These are phyloP conservation scores for Salminus brasiliensis DNA, from an alignment of 2,113 vertebrate genomes.

Conservation along the genomic window DNA sequence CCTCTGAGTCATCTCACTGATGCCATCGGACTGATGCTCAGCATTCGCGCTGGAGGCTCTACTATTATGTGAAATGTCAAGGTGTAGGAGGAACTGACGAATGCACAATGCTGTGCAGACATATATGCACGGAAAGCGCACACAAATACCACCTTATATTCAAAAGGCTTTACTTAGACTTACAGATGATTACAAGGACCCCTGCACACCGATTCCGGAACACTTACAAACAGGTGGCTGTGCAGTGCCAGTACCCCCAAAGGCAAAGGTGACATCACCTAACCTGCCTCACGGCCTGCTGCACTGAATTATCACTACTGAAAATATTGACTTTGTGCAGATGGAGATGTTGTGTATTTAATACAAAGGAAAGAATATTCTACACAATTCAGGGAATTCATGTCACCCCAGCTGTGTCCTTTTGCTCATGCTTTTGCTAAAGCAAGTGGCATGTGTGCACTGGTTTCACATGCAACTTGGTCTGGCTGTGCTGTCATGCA, in stretches of 20 bases:
- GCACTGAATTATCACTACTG: neutral
- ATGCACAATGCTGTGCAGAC: slow-evolving; percentile 35
- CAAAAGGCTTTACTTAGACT: neutral
- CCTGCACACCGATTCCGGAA: neutral
- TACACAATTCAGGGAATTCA: neutral
- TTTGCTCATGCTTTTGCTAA: neutral
- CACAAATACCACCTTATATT: slow-evolving; percentile 30
- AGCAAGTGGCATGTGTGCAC: neutral
- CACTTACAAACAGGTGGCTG: neutral
- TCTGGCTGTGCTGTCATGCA: neutral
- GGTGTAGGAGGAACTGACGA: slow-evolving; percentile 46
- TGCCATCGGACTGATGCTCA: slow-evolving; percentile 39
- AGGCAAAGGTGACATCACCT: neutral
- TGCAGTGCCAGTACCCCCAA: neutral
- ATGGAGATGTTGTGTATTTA: neutral
- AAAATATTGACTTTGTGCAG: neutral
- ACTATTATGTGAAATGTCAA: slow-evolving; percentile 53
- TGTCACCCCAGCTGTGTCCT: neutral
- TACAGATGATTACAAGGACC: neutral
- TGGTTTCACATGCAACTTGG: neutral
- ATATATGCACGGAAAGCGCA: slow-evolving; percentile 30
- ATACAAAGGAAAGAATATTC: neutral
- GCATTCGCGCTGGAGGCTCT: slow-evolving; percentile 44
- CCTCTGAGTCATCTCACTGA: slow-evolving; percentile 43
- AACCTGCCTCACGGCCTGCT: no score